A percentile compares a stretch with the other conserved stretches of the same genome.
These are phyloP conservation scores for Microhierax caerulescens DNA, from an alignment of 2,797 vertebrate species.

Conservation along the genomic window DNA sequence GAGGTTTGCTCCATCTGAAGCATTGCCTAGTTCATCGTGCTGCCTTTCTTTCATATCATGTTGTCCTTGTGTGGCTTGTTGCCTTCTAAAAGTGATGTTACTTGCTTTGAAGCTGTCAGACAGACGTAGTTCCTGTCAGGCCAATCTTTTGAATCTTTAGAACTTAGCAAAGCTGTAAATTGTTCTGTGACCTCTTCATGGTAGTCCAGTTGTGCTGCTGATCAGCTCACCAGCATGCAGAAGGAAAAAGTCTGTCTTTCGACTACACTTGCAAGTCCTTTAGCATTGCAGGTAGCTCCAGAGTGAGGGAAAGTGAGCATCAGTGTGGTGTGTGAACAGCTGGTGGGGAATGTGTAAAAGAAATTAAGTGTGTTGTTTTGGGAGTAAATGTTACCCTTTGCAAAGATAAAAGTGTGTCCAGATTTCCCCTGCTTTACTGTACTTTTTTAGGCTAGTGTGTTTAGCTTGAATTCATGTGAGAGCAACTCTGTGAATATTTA, in stretches of 20 bases:
- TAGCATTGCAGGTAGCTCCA: not conserved
- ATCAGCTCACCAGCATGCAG: not conserved
- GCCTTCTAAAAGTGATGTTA: not conserved
- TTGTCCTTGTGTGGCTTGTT: not conserved
- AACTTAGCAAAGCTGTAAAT: not conserved
- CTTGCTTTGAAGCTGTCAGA: not conserved
- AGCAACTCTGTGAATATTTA: slow-evolving; percentile 52
- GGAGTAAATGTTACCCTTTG: not conserved
- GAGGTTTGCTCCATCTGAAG: not conserved
- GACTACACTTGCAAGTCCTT: not conserved
- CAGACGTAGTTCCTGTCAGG: not conserved
- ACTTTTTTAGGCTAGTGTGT: not conserved
- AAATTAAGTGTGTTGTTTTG: not conserved
- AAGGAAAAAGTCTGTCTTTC: not conserved
- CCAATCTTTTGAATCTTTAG: not conserved
- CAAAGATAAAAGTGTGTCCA: not conserved
- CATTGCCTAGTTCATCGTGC: not conserved
- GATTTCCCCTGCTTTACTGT: not conserved
- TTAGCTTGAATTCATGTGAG: not conserved
- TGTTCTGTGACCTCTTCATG: not conserved
- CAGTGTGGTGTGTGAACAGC: not conserved
- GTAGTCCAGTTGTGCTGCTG: not conserved
- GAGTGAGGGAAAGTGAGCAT: not conserved
- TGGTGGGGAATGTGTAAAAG: fast-evolving
- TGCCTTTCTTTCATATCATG: fast-evolving